Base-by-base conservation (phyloP, 2,888 invertebrate genomes). In the Drosophila formosana region DNA sequence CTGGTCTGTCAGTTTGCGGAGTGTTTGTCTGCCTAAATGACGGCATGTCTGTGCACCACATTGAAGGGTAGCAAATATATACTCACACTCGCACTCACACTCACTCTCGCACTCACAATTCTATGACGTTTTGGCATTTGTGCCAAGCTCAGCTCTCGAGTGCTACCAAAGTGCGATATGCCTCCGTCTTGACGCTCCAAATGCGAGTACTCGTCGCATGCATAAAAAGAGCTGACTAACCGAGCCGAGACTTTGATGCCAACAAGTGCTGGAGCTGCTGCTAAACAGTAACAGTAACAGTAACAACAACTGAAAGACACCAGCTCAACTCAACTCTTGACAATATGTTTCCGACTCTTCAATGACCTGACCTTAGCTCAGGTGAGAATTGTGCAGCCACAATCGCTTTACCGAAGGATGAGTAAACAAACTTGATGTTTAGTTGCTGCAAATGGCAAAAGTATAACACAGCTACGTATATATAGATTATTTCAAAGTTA, bases 41-140 rank as follows among this genome's bases (percentile, higher is more conserved):
- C 77, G 73, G 77, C 80, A 66, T 68, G 75, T 72, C 82, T 79
- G 72, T 79, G 77, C 72, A 71, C 80, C 83, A 75, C 72, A 79
- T 80, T 81, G 86, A 86, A 82, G 82, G 82, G 83, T 86, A 77
- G 81, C 83, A 78, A 81, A 66, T 47, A 71, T 66, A 66, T 58
- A 56, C 47, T 61, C 45, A 50, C 32, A 39, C 67, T 46, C 43
- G 28, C 53, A 47, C 11, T 47, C 25, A 43, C 51, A 18, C 53
- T 25, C 23, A 49, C 56, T 18, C 18, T 18, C 43, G 28, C 26
- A 57, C 25, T 51, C 25, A 68, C 66, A 72, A 57, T 78, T 64
- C 66, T 70, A 77, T 77, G 84, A 72, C 65, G 67, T 76, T 80
- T 85, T 85, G 69, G 73, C 73, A 75, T 80, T 82, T 80, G 65